Evolutionary conservation across 2,888 invertebrate genomes (phyloP).

Genomic region (Hypomecis punctinalis): DNA sequence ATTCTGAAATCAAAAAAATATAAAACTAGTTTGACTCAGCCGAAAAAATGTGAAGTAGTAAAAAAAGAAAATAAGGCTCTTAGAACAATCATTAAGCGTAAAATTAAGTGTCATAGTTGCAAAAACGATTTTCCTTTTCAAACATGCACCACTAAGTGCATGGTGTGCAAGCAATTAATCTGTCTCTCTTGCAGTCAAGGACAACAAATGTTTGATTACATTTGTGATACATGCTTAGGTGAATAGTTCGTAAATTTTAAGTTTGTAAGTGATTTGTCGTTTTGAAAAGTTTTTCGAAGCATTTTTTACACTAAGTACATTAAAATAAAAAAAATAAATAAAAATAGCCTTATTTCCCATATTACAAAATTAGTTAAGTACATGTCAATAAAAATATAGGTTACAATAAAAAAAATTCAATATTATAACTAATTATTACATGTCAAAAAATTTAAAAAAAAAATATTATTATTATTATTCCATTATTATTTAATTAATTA

Average conservation of each 20-base stretch:
- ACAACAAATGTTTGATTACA: slow-evolving; percentile 5
- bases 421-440: too few relatives aligned
- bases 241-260: slow-evolving; percentile 5
- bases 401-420: too few relatives aligned
- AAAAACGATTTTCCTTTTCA: slow-evolving; percentile 5
- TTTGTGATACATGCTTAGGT: slow-evolving; percentile 5
- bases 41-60: slow-evolving; percentile 5
- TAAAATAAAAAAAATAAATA: too few relatives aligned
- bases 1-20: slow-evolving; percentile 5
- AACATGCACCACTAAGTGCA: slow-evolving; percentile 5
- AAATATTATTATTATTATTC: too few relatives aligned
- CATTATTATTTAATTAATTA: too few relatives aligned
- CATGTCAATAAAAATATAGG: too few relatives aligned
- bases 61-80: slow-evolving; percentile 5
- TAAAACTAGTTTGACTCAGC: slow-evolving; percentile 5
- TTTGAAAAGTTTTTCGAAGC: slow-evolving; percentile 5
- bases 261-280: slow-evolving; percentile 5
- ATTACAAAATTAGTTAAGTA: too few relatives aligned
- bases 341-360: too few relatives aligned
- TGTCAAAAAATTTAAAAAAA: too few relatives aligned
- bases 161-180: slow-evolving; percentile 5
- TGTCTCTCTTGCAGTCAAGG: slow-evolving; percentile 5
- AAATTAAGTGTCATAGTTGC: slow-evolving; percentile 5
- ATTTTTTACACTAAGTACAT: slow-evolving; percentile 5
- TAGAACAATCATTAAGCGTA: slow-evolving; percentile 5